Evolutionary conservation across 2,888 invertebrate genomes (phyloP).

Genomic region (Epinotia bilunana): DNA sequence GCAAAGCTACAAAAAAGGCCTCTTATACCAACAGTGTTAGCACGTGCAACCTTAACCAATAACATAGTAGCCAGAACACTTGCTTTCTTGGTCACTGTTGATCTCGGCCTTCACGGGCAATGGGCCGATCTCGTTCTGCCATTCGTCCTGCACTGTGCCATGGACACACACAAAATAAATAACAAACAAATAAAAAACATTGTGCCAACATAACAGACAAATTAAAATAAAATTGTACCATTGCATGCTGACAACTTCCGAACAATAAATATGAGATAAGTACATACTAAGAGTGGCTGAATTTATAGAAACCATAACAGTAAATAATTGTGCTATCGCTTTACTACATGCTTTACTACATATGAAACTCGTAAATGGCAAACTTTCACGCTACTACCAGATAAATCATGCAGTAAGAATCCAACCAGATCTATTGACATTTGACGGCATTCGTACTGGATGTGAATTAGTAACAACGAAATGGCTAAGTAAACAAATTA

Average conservation of each 20-base stretch:
- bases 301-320: not conserved
- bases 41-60: constrained; percentile 27
- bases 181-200: constrained; percentile 46
- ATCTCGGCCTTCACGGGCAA: constrained; percentile 63
- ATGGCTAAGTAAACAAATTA: too few relatives aligned
- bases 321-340: not conserved
- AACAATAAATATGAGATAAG: not conserved
- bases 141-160: constrained; percentile 65
- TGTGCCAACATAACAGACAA: constrained; percentile 49
- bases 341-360: not conserved
- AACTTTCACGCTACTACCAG: not conserved
- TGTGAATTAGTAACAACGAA: too few relatives aligned
- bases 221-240: constrained; percentile 44
- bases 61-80: constrained; percentile 55
- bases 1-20: constrained; percentile 1
- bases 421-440: not conserved
- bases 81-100: constrained; percentile 75
- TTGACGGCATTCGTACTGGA: too few relatives aligned
- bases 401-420: not conserved
- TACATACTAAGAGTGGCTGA: constrained; percentile 5
- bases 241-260: constrained; percentile 3
- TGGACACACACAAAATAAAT: constrained; percentile 55
- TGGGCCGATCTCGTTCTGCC: constrained; percentile 51
- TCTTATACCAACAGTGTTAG: constrained; percentile 13
- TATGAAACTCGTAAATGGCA: not conserved